Evolutionary conservation across 2,797 vertebrate species (phyloP), one percentile per base, ranked within the genome.

Genomic region (Selene dorsalis): DNA sequence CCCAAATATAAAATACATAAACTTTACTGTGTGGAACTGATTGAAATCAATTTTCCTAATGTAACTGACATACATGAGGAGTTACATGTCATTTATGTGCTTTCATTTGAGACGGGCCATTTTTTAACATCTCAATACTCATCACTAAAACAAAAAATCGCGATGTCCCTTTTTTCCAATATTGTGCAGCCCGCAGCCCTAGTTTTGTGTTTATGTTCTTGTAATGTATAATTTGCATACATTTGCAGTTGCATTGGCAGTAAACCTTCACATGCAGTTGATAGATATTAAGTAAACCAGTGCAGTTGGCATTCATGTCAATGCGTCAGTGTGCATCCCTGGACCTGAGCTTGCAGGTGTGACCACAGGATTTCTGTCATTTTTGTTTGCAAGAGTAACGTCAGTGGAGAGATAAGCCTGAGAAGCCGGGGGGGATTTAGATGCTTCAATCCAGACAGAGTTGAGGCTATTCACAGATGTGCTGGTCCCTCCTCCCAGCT

Each of bases 391-490:
- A 73, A 77, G 76, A 80, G 68, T 81, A 43, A 69, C 72, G 60
- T 68, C 69, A 79, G 80, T 57, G 14, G 26, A 60, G 58, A 78
- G 80, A 77, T 84, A 60, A 87, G 74, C 72, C 79, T 28, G 41
- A 28, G 84, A 85, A 85, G 61, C 73, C 69, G 45, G 39, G 3
- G 3, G 52, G 80, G 84, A 83, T 89, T 82, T 86, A 68, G 77
- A 85, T 84, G 66, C 77, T 87, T 82, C 45, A 43, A 79, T 72
- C 28, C 70, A 77, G 77, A 70, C 71, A 76, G 47, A 79, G 68
- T 84, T 69, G 39, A 82, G 80, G 80, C 79, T 84, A 70, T 71
- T 66, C 78, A 82, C 69, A 82, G 80, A 85, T 73, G 73, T 77
- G 77, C 76, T 87, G 82, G 87, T 87, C 75, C 81, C 83, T 61